These are phyloP conservation scores for Ptilorrhoa leucosticta DNA, from an alignment of 2,113 vertebrate species.

Conservation along the genomic window DNA sequence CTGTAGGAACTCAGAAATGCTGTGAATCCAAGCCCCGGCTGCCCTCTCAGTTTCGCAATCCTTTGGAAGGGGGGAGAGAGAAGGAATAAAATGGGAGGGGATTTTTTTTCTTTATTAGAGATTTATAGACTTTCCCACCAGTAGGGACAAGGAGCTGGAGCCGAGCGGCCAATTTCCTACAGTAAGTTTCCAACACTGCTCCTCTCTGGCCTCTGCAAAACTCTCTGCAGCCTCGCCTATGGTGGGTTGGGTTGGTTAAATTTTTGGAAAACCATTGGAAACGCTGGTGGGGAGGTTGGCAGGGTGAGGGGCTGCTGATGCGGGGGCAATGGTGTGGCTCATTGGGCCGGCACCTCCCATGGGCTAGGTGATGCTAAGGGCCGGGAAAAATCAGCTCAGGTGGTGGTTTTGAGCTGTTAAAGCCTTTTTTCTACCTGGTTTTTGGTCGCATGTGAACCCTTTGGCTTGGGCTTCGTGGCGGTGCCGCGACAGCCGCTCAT, in stretches of 20 bases:
- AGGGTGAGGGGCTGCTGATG: not conserved
- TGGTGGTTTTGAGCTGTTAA: not conserved
- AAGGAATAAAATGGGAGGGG: constrained; percentile 47
- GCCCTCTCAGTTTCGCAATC: constrained; percentile 47
- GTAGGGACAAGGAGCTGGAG: constrained; percentile 21
- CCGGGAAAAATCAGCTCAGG: not conserved
- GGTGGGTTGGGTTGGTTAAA: not conserved
- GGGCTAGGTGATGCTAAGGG: not conserved
- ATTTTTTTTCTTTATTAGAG: constrained; percentile 14
- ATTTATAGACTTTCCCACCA: constrained; percentile 47
- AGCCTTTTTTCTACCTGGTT: not conserved
- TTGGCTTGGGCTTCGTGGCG: not conserved
- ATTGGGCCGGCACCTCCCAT: not conserved
- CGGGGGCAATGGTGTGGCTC: fast-evolving
- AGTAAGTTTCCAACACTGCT: constrained; percentile 16
- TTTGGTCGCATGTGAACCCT: fast-evolving
- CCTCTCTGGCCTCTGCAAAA: not conserved
- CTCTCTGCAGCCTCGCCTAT: not conserved
- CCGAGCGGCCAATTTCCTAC: not conserved
- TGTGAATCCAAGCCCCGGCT: constrained; percentile 31
- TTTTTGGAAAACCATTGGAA: not conserved
- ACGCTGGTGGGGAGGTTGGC: not conserved
- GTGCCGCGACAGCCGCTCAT: fast-evolving
- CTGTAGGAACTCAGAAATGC: constrained; percentile 51
- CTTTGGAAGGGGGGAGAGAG: not conserved